A percentile compares a stretch with the other conserved stretches of the same genome.
These are phyloP conservation scores for Sarcophaga bullata DNA, from an alignment of 1,140 invertebrate genomes.

Conservation along the genomic window DNA sequence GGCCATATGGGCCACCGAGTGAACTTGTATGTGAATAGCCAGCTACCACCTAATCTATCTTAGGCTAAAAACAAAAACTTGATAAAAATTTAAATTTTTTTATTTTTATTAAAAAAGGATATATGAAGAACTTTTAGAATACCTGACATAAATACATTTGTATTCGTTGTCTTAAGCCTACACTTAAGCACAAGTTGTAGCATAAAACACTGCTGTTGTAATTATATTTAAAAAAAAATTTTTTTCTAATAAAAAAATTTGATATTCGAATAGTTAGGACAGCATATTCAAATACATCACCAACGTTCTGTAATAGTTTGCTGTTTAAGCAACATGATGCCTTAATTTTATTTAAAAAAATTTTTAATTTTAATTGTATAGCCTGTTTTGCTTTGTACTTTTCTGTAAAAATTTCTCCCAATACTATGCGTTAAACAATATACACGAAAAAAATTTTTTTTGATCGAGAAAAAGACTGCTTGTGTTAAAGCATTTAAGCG, in stretches of 20 bases:
- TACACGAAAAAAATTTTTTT: not conserved
- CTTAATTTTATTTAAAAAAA: not conserved
- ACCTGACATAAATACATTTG: not conserved
- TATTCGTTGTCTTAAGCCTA: no score
- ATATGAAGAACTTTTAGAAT: not conserved
- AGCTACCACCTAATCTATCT: no score
- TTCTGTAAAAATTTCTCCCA: not conserved
- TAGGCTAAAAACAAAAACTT: not conserved
- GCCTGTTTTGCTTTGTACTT: not conserved
- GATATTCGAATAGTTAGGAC: no score
- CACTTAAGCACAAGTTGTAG: no score
- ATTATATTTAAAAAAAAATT: not conserved
- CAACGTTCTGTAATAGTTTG: no score
- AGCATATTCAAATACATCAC: no score
- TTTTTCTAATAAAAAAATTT: not conserved
- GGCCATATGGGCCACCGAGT: no score
- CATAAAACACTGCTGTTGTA: not conserved
- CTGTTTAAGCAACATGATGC: no score
- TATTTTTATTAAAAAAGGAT: not conserved
- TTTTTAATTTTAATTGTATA: not conserved
- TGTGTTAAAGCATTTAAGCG: not conserved
- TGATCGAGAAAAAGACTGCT: not conserved
- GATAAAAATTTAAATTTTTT: no score
- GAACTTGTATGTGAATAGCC: no score
- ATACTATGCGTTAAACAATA: not conserved